Conservation (phyloP, 1,140 invertebrate species). For the Acyrthosiphon pisum region DNA sequence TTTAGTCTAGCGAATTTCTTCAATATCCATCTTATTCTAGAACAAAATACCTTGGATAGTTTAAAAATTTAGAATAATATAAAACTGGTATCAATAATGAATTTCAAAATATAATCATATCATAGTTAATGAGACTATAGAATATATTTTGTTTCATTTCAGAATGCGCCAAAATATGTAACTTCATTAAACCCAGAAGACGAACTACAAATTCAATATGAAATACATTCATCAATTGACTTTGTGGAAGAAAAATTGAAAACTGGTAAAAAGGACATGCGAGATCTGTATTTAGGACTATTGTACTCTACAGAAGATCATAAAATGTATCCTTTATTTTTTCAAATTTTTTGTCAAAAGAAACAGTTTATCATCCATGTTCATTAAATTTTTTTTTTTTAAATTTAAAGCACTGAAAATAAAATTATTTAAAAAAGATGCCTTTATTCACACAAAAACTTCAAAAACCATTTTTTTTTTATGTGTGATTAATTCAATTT, state of each 20-base stretch:
- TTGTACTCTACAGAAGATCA: constrained; percentile 95
- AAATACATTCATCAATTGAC: constrained; percentile 92
- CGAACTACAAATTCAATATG: constrained; percentile 89
- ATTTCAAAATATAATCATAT: background rate
- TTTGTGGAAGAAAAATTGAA: constrained; percentile 91
- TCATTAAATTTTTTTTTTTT: too few species aligned
- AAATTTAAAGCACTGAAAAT: too few species aligned
- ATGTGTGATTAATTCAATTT: too few species aligned
- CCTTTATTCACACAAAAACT: too few species aligned
- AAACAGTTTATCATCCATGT: too few species aligned
- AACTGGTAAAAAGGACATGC: constrained; percentile 69
- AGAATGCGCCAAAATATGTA: constrained; percentile 93
- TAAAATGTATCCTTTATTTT: constrained; percentile 81
- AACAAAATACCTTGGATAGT: too few species aligned
- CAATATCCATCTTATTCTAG: too few species aligned
- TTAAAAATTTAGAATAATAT: too few species aligned
- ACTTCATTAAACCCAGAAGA: constrained; percentile 74
- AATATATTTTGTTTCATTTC: constrained; percentile 62
- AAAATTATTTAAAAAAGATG: too few species aligned
- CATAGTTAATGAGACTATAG: background rate
- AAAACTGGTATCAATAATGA: too few species aligned
- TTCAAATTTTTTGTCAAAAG: background rate
- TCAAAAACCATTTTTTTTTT: too few species aligned
- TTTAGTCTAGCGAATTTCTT: too few species aligned
- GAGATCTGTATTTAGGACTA: constrained; percentile 90